Percentiles rank a stretch among this genome's conserved stretches.
phyloP scores from a whole-genome alignment of 2,113 vertebrate genomes.

The Cyprinodon tularosa region DNA sequence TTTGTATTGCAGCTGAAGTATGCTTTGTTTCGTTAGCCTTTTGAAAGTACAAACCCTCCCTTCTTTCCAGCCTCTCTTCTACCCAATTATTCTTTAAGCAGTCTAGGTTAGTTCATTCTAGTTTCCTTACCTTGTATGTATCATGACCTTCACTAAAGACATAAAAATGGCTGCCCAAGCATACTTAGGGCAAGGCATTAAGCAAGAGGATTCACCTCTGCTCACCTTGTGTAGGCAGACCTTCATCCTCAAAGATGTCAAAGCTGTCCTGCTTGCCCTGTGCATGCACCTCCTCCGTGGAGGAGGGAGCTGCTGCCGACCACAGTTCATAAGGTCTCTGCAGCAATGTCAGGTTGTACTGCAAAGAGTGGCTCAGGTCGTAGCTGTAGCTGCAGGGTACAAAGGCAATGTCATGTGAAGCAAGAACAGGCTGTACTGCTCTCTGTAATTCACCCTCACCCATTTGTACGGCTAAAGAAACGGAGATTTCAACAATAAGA shows the following conservation, averaged over 20 bases:
- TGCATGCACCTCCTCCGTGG: constrained; percentile 77
- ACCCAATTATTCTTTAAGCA: not conserved
- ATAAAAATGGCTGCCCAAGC: not conserved
- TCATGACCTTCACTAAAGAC: not conserved
- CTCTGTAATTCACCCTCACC: not conserved
- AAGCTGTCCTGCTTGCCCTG: constrained; percentile 89
- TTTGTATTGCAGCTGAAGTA: not conserved
- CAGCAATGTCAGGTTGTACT: constrained; percentile 93
- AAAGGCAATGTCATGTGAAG: constrained; percentile 2
- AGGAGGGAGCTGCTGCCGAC: constrained; percentile 13
- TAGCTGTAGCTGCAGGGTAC: constrained; percentile 90
- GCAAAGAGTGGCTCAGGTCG: constrained; percentile 95
- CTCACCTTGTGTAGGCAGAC: constrained; percentile 85
- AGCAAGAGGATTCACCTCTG: constrained; percentile 1
- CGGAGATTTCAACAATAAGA: not conserved
- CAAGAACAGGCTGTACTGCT: not conserved
- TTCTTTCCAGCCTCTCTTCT: not conserved
- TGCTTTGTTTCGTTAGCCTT: not conserved
- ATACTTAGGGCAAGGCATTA: not conserved
- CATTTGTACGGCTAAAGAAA: not conserved
- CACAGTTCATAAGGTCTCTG: constrained; percentile 86
- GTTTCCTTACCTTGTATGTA: not conserved
- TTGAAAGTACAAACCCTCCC: not conserved
- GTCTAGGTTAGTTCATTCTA: not conserved
- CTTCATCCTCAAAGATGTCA: constrained; percentile 99